Conservation (phyloP, 2,113 vertebrate genomes). For the Charina bottae region DNA sequence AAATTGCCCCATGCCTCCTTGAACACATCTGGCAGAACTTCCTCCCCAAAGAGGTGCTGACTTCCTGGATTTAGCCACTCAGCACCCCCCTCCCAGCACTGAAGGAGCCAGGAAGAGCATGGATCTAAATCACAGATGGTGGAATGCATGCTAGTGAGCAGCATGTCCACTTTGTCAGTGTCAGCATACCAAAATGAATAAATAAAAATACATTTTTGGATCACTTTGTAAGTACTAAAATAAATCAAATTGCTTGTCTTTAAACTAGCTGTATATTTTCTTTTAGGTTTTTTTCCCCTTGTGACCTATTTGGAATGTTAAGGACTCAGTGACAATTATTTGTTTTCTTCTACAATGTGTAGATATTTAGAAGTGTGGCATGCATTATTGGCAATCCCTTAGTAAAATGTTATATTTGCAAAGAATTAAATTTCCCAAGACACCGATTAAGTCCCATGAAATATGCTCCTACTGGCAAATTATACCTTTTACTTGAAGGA, state of each 20-base stretch:
- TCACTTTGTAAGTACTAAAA: background rate
- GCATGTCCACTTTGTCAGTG: background rate
- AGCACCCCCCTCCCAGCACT: background rate
- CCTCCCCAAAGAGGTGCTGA: background rate
- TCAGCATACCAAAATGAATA: background rate
- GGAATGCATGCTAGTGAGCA: background rate
- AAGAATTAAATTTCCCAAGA: slow-evolving; percentile 5
- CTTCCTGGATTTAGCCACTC: background rate
- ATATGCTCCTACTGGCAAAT: background rate
- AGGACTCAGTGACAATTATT: background rate
- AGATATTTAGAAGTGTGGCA: background rate
- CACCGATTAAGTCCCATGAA: background rate
- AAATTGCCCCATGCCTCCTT: background rate
- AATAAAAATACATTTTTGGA: background rate
- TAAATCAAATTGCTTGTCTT: background rate
- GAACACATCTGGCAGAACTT: background rate
- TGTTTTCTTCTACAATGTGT: background rate
- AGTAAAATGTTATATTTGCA: background rate
- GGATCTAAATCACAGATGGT: background rate
- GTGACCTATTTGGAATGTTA: background rate
- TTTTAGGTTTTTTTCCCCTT: background rate
- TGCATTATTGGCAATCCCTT: background rate
- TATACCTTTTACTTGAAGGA: background rate
- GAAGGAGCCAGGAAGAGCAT: background rate
- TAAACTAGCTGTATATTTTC: background rate